A percentile compares a stretch with the other conserved stretches of the same genome.
Conservation (phyloP, 2,888 invertebrate genomes). For the Lamellibrachia satsuma region DNA sequence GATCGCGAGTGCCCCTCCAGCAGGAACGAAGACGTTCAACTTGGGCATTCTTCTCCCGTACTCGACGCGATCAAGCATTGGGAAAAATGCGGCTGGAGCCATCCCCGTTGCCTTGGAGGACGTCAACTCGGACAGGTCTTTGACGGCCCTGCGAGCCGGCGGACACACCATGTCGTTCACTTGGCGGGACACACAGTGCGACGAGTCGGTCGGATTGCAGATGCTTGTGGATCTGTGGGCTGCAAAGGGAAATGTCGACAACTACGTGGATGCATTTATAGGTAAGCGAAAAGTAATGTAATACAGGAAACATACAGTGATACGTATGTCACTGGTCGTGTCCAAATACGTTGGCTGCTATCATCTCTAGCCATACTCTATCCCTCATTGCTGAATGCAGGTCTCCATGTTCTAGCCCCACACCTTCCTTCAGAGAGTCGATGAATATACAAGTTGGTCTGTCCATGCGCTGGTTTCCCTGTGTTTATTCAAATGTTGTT, state of each 20-base stretch:
- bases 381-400: not conserved
- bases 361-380: not conserved
- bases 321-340: not conserved
- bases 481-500: too few relatives aligned
- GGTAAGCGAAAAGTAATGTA: not conserved
- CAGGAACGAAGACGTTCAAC: not conserved
- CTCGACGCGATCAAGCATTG: not conserved
- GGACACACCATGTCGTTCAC: not conserved
- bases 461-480: not conserved
- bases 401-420: not conserved
- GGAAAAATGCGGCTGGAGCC: not conserved
- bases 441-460: not conserved
- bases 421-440: not conserved
- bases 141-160: slow-evolving; percentile 19
- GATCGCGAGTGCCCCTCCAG: not conserved
- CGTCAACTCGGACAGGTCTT: not conserved
- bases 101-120: not conserved
- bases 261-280: slow-evolving; percentile 13
- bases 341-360: not conserved
- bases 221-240: slow-evolving; percentile 21
- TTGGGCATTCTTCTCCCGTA: not conserved
- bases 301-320: not conserved
- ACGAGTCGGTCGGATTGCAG: not conserved
- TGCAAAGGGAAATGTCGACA: slow-evolving; percentile 17
- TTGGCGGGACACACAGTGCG: slow-evolving; percentile 20